Evolutionary conservation across 2,113 vertebrate genomes (phyloP), one percentile per base, ranked within the genome.

Genomic region (Sialia sialis): DNA sequence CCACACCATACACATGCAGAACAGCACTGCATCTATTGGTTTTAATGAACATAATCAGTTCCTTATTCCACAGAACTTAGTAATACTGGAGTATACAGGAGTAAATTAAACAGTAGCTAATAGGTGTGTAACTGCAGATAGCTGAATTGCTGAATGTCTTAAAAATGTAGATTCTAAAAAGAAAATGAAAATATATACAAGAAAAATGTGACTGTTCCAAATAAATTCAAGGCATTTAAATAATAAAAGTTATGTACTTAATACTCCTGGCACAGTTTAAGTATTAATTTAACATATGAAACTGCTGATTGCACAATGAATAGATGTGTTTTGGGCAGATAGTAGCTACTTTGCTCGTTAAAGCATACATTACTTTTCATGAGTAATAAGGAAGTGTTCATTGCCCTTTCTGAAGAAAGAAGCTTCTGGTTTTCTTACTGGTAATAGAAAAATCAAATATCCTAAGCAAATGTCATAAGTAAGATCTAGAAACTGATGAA

Each of bases 221-320:
- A 95, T 88, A 92, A 93, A 96, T 84, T 62, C 76, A 89, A 34
- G 72, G 44, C 75, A 94, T 93, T 96, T 97, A 94, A 97, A 97
- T 86, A 97, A 95, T 69, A 96, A 66, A 92, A 94, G 90, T 96
- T 95, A 92, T 68, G 81, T 32, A 84, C 75, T 92, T 88, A 95
- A 93, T 84, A 80, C 74, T 84, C 84, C 64, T 89, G 81, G 88
- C 78, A 96, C 85, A 36, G 9, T 70, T 95, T 93, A 95, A 92
- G 72, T 91, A 96, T 94, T 95, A 97, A 95, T 97, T 97, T 97
- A 94, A 88, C 39, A 4, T 88, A 82, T 20, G 88, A 95, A 93
- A 90, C 84, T 86, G 88, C 81, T 95, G 94, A 97, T 95, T 94
- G 77, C 91, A 94, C 88, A 89, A 84, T 82, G 91, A 94, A 89